phyloP scores from a whole-genome alignment of 2,888 invertebrate genomes.

The Sympetrum striolatum region DNA sequence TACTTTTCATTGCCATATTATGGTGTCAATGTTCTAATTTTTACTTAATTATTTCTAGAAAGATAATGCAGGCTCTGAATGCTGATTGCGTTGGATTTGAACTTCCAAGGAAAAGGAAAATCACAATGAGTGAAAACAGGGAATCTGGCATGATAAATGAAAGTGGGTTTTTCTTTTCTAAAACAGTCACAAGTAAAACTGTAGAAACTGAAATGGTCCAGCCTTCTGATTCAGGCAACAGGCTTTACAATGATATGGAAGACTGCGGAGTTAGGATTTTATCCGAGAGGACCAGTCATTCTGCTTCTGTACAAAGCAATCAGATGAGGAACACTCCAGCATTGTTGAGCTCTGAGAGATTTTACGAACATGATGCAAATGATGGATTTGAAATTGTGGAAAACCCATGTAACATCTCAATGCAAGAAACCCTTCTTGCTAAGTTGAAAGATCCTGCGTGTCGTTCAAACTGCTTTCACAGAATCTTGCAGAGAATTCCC shows the following conservation, averaged over 20 bases:
- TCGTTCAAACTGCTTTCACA: conserved; percentile 1
- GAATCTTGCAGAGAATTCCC: background rate
- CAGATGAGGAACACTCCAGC: background rate
- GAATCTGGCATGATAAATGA: background rate
- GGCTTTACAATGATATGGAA: background rate
- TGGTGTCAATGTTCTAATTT: background rate
- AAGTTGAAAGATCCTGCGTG: background rate
- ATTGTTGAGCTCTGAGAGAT: background rate
- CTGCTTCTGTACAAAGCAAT: background rate
- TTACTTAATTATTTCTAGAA: background rate
- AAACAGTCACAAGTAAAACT: background rate
- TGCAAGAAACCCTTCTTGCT: background rate
- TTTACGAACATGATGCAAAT: background rate
- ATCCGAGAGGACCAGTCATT: background rate
- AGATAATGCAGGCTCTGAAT: background rate
- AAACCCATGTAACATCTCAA: background rate
- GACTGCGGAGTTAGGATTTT: background rate
- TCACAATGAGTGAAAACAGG: background rate
- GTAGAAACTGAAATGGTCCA: background rate
- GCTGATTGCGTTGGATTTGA: background rate
- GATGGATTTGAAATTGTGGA: background rate
- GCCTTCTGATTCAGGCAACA: background rate
- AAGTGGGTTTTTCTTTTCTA: background rate
- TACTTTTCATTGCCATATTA: background rate
- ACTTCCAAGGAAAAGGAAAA: background rate